These are phyloP conservation scores for Chalcosyrphus nemorum DNA, from an alignment of 2,888 invertebrate species.

Conservation along the genomic window DNA sequence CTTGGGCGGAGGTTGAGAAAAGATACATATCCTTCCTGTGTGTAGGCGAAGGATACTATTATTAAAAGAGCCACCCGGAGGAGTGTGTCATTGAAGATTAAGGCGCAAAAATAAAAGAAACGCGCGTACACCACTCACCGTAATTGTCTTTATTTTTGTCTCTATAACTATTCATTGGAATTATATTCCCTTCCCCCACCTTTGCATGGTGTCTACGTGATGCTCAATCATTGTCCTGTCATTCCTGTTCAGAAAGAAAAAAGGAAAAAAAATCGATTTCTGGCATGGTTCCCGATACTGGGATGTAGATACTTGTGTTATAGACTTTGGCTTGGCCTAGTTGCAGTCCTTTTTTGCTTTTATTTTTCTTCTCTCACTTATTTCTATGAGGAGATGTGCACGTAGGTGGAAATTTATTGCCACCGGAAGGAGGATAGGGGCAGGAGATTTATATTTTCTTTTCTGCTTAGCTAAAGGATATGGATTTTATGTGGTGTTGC, in stretches of 20 bases:
- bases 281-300: conserved; percentile 24
- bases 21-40: not conserved
- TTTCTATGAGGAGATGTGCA: not conserved
- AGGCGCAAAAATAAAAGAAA: not conserved
- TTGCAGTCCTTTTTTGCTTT: too few relatives aligned
- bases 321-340: conserved; percentile 8
- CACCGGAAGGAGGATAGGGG: conserved; percentile 1
- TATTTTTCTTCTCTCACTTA: not conserved
- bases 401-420: conserved; percentile 23
- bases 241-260: conserved; percentile 10
- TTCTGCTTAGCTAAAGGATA: conserved; percentile 28
- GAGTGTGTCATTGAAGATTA: not conserved
- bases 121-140: conserved; percentile 5
- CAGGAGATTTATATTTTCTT: not conserved
- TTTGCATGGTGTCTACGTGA: not conserved
- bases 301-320: not conserved
- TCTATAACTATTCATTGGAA: not conserved
- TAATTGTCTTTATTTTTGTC: conserved; percentile 27
- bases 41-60: not conserved
- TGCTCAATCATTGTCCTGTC: conserved; percentile 26
- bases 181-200: not conserved
- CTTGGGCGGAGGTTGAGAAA: not conserved
- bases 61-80: not conserved
- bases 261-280: conserved; percentile 39
- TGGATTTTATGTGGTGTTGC: conserved; percentile 42